Base-by-base conservation (phyloP, 2,888 invertebrate genomes). In the Brachypterus glaber region DNA sequence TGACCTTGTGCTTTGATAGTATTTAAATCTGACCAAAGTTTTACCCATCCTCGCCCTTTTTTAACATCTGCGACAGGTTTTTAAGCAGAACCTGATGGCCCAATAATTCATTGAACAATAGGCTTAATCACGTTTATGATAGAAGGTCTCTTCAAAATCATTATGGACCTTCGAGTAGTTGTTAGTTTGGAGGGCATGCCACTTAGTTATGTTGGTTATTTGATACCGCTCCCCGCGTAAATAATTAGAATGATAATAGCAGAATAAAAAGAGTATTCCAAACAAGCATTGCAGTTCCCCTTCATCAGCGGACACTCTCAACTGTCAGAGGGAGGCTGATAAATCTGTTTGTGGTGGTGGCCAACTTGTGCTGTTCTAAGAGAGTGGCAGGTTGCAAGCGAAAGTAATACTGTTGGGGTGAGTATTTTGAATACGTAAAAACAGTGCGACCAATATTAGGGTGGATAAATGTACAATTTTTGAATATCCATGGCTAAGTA, bases 211-310 rank as follows among this genome's bases (percentile, higher is more conserved):
- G 61, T 62, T 54, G 62, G 64, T 63, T 61, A 63, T 62, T 55
- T 50, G 62, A 64, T 60, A 59, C 56, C 52, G 46, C 52, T 44
- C 50, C 56, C 55, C 57, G 55, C 57, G 58, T 57, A 58, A 62
- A 65, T 66, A 65, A 66, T 66, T 66, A 65, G 63, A 64, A 64
- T 64, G 61, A 66, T 66, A 66, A 66, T 66, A 58, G 63, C 54
- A 53, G 60, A 59, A 62, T 60, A 63, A 64, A 64, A 64, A 63
- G 59, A 59, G 59, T 58, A 57, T 54, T 54, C 54, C 62, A 63
- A 60, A 63, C 61, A 62, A 60, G 54, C 59, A 47, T 46, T 50
- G 55, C 57, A 59, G 56, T 45, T 45, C 52, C 51, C 49, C 53
- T 53, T 54, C 55, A 53, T 46, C 42, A 51, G 51, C 53, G 58